Conservation (phyloP, 2,888 invertebrate genomes). For the Meiosimyza platycephala region DNA sequence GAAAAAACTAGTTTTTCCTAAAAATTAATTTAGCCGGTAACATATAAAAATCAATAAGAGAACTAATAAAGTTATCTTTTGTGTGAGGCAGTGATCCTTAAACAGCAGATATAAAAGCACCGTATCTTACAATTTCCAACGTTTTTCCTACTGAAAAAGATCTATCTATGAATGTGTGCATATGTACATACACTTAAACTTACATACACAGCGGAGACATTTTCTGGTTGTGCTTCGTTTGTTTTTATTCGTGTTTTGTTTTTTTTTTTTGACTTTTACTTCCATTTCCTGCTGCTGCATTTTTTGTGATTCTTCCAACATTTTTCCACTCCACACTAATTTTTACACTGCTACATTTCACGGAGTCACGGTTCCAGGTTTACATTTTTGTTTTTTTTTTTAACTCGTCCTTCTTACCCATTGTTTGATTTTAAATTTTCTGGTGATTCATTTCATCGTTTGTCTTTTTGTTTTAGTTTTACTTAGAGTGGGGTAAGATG, state of each 20-base stretch:
- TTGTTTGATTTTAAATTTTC: slow-evolving; percentile 17
- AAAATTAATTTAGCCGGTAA: too few species aligned
- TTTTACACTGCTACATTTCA: slow-evolving; percentile 27
- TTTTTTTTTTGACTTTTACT: background rate
- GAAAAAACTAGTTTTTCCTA: too few species aligned
- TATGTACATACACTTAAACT: background rate
- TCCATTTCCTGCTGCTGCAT: background rate
- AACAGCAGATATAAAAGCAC: too few species aligned
- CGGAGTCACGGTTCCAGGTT: background rate
- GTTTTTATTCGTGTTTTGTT: background rate
- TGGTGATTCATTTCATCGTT: slow-evolving; percentile 31
- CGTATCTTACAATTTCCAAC: too few species aligned
- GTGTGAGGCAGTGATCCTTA: too few species aligned
- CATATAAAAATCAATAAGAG: too few species aligned
- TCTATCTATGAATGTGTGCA: background rate
- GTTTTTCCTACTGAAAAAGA: background rate
- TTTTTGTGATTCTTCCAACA: background rate
- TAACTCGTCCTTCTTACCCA: background rate
- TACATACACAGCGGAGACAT: slow-evolving; percentile 13
- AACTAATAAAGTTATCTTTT: too few species aligned
- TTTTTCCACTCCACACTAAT: background rate
- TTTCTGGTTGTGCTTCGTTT: slow-evolving; percentile 20
- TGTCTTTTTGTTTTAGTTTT: slow-evolving; percentile 12
- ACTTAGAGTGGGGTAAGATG: too few species aligned
- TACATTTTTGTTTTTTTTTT: slow-evolving; percentile 16